Evolutionary conservation across 2,888 invertebrate species (phyloP), one percentile per base, ranked within the genome.

Genomic region (Hemaris fuciformis): DNA sequence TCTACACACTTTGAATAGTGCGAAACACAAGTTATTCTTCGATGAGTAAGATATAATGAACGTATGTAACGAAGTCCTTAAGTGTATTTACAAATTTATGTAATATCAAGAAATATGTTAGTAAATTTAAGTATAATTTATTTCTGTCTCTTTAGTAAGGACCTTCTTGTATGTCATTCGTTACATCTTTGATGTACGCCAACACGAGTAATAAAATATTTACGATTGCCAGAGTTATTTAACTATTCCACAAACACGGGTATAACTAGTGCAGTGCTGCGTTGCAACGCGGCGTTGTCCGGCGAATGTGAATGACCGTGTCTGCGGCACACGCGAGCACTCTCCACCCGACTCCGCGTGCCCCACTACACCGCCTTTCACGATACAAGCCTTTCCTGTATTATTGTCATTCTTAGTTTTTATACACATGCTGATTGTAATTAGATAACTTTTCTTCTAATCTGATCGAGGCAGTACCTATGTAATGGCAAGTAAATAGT

Each of bases 291-390:
- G 18, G 27, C 10, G 27, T 18, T 27, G 27, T 8, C 18, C 8
- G 10, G 31, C 18, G 10, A 31, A 18, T 53, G 53, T 53, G 53
- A 53, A 53, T 53, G 53, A 53, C 53, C 53, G 53, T 53, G 18
- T 31, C 53, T 53, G 7, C 27, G 31, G 18, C 10, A 5, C 18
- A 27, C 53, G 18, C 15, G 4, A 53, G 53, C 53, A 18, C 31
- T 53, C 27, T 27, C 31, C 27, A 31, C 31, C 18, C 53, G 18
- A 10, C 53, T 18, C 27, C 53, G 27, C 18, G 27, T 15, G 25
- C 53, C 53, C 18, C 53, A 53, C 10, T 53, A 53, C 10, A 31
- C 31, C 8, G 53, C 27, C 8, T 31, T 53, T 38, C 38, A 38
- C 31, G 27, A 27, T 53, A 53, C 20, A 53, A 18, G 27, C 27